These are phyloP conservation scores for Dendroctonus ponderosae DNA, from an alignment of 1,140 invertebrate species.

Conservation along the genomic window DNA sequence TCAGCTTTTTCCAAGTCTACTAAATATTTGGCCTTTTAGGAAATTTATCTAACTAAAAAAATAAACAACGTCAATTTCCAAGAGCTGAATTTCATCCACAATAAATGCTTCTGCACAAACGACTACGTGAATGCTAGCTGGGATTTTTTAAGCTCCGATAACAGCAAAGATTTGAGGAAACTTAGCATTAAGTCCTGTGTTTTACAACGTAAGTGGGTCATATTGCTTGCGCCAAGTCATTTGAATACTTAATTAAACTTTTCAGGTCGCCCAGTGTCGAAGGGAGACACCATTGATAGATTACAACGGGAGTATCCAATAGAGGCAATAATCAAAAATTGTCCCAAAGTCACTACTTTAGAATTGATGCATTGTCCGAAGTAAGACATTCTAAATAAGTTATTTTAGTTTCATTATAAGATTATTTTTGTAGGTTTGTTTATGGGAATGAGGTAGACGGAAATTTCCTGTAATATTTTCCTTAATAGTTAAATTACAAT, in stretches of 20 bases:
- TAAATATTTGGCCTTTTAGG: slow-evolving; percentile 22
- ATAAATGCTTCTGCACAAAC: slow-evolving; percentile 25
- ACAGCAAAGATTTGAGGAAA: slow-evolving; percentile 21
- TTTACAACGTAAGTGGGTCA: slow-evolving; percentile 23
- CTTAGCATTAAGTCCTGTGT: slow-evolving; percentile 27
- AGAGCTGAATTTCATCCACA: slow-evolving; percentile 30
- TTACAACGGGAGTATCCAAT: slow-evolving; percentile 14
- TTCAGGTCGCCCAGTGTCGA: slow-evolving; percentile 7
- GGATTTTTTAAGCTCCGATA: slow-evolving; percentile 25
- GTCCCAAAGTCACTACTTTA: slow-evolving; percentile 9
- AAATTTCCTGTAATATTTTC: slow-evolving; percentile 8
- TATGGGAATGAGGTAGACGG: background rate
- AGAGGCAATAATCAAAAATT: slow-evolving; percentile 17
- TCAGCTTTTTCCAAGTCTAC: background rate
- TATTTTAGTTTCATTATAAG: background rate
- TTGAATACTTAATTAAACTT: background rate
- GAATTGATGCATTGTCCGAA: slow-evolving; percentile 22
- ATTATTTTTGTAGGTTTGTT: slow-evolving; percentile 8
- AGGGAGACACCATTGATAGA: background rate
- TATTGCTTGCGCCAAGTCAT: background rate
- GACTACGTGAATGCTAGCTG: slow-evolving; percentile 21
- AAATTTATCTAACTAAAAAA: slow-evolving; percentile 21
- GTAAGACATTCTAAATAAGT: slow-evolving; percentile 6
- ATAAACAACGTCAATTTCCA: slow-evolving; percentile 22
- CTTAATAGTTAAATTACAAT: slow-evolving; percentile 6